Percentiles rank a stretch among this genome's conserved stretches.
These are phyloP conservation scores for Popillia japonica DNA, from an alignment of 1,140 invertebrate species.

Conservation along the genomic window DNA sequence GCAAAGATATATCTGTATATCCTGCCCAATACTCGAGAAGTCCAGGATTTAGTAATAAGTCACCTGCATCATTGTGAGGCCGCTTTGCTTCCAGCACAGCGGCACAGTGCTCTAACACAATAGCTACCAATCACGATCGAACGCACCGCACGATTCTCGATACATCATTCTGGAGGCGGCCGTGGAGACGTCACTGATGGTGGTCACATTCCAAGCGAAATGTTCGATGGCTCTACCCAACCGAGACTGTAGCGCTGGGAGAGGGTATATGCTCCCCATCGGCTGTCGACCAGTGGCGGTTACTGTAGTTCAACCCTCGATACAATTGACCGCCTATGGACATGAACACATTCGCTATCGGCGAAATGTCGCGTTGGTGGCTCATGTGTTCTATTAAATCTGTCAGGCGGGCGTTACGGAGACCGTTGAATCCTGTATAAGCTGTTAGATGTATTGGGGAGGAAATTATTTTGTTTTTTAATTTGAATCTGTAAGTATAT, in stretches of 20 bases:
- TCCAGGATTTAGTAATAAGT: background rate
- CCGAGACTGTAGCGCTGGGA: background rate
- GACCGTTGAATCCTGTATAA: slow-evolving; percentile 1
- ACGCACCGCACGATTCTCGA: background rate
- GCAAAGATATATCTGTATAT: background rate
- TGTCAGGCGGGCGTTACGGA: background rate
- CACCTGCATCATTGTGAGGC: background rate
- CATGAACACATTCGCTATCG: background rate
- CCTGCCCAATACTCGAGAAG: background rate
- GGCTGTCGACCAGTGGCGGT: background rate
- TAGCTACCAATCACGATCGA: slow-evolving; percentile 14
- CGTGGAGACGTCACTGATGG: slow-evolving; percentile 8
- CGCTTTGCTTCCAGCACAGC: background rate
- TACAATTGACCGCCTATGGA: slow-evolving; percentile 13
- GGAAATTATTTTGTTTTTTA: background rate
- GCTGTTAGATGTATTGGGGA: background rate
- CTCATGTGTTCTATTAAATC: background rate
- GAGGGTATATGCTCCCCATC: background rate
- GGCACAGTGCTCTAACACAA: slow-evolving; percentile 9
- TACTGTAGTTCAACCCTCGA: background rate
- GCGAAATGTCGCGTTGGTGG: slow-evolving; percentile 3
- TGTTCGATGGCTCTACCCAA: background rate
- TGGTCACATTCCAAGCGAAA: background rate
- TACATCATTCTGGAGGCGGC: slow-evolving; percentile 2
- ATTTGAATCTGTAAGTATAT: background rate